Conservation (phyloP, 2,113 vertebrate species). For the Camelus dromedarius region DNA sequence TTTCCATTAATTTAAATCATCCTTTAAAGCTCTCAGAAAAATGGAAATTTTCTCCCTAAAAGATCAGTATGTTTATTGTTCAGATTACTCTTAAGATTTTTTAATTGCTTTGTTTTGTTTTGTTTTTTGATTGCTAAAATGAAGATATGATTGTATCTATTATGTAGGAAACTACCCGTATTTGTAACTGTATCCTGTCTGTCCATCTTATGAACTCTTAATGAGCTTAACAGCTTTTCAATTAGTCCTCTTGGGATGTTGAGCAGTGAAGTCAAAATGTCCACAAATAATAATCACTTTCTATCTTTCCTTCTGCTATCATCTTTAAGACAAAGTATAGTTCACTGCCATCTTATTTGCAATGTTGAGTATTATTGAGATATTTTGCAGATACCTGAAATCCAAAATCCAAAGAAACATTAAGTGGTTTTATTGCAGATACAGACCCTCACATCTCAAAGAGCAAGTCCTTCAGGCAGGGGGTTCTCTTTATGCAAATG, state of each 20-base stretch:
- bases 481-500: not conserved
- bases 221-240: not conserved
- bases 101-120: not conserved
- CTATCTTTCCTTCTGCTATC: not conserved
- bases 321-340: not conserved
- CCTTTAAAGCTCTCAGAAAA: not conserved
- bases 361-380: not conserved
- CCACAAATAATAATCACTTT: not conserved
- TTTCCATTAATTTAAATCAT: conserved; percentile 34
- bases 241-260: not conserved
- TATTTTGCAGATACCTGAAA: not conserved
- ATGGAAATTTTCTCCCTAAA: not conserved
- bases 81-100: not conserved
- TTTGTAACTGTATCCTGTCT: not conserved
- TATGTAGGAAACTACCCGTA: not conserved
- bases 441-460: not conserved
- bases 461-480: not conserved
- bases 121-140: not conserved
- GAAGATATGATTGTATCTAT: not conserved
- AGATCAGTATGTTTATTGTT: not conserved
- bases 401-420: not conserved
- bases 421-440: not conserved
- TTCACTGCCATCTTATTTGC: not conserved
- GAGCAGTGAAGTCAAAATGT: not conserved
- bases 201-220: not conserved